phyloP scores from a whole-genome alignment of 1,140 invertebrate species.

The Drosophila nasuta region DNA sequence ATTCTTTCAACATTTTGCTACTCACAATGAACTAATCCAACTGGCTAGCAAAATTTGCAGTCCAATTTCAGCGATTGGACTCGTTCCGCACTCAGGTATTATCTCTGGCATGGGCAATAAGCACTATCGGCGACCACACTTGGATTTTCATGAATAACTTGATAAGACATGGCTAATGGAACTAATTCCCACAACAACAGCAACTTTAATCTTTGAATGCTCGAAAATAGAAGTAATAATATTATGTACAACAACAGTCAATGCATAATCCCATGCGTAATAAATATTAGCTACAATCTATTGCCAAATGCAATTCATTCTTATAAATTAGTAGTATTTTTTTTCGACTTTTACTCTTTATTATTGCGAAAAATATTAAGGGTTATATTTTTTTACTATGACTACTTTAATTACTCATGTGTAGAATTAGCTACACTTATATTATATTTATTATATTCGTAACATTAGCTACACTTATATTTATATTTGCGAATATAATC shows the following conservation, averaged over 20 bases:
- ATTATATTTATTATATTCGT: too few relatives aligned
- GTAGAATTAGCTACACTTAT: too few relatives aligned
- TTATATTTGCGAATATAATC: too few relatives aligned
- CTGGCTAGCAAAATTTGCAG: constrained; percentile 29
- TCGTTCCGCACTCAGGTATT: constrained; percentile 18
- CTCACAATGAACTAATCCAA: constrained; percentile 37
- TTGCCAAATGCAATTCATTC: neutral
- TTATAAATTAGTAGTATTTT: too few relatives aligned
- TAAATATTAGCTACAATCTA: neutral
- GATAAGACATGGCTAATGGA: constrained; percentile 65
- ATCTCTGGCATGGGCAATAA: constrained; percentile 37
- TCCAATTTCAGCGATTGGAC: constrained; percentile 6
- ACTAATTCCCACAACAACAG: constrained; percentile 41
- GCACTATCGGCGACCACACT: constrained; percentile 58
- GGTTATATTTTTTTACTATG: neutral
- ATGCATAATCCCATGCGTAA: constrained; percentile 4
- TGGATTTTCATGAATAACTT: constrained; percentile 57
- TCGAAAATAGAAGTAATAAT: constrained; percentile 2
- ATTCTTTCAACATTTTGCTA: constrained; percentile 40
- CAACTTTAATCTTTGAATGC: neutral
- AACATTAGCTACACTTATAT: too few relatives aligned
- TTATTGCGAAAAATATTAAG: neutral
- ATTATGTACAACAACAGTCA: neutral
- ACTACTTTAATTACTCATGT: neutral
- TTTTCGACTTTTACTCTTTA: too few relatives aligned